Evolutionary conservation across 1,140 invertebrate species (phyloP).

Genomic region (Acromyrmex heyeri): DNA sequence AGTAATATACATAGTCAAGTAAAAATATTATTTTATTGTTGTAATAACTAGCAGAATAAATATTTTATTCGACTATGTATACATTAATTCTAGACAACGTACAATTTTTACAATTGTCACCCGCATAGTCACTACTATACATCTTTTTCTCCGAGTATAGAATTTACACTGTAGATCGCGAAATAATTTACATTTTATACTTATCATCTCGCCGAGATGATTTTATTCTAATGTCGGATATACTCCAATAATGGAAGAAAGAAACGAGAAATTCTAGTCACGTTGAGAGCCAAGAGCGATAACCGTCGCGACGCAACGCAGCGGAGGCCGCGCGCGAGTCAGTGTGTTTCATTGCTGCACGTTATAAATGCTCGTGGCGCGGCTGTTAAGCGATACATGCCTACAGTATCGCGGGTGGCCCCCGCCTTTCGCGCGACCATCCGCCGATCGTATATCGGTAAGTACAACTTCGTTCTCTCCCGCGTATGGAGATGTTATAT

Average conservation of each 20-base stretch:
- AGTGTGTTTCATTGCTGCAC: not conserved
- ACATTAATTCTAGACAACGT: too few species aligned
- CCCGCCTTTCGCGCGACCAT: slow-evolving; percentile 78
- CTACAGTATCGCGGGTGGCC: slow-evolving; percentile 83
- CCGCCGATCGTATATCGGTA: slow-evolving; percentile 84
- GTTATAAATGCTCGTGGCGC: slow-evolving; percentile 81
- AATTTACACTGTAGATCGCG: not conserved
- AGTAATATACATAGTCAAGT: too few species aligned
- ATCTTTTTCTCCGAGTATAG: too few species aligned
- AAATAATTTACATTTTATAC: not conserved
- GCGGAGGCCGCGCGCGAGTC: slow-evolving; percentile 6
- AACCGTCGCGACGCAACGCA: not conserved
- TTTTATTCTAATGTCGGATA: not conserved
- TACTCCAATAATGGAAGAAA: not conserved
- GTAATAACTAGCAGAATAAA: too few species aligned
- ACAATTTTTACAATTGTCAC: too few species aligned
- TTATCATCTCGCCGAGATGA: not conserved
- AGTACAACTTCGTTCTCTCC: slow-evolving; percentile 82
- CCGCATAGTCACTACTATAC: too few species aligned
- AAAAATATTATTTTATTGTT: too few species aligned
- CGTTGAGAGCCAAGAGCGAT: not conserved
- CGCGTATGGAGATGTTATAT: slow-evolving; percentile 84
- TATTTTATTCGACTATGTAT: too few species aligned
- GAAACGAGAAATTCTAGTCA: not conserved
- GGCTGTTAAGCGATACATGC: slow-evolving; percentile 77